Base-by-base conservation (phyloP, 2,888 invertebrate species). In the Smittia aterrima region DNA sequence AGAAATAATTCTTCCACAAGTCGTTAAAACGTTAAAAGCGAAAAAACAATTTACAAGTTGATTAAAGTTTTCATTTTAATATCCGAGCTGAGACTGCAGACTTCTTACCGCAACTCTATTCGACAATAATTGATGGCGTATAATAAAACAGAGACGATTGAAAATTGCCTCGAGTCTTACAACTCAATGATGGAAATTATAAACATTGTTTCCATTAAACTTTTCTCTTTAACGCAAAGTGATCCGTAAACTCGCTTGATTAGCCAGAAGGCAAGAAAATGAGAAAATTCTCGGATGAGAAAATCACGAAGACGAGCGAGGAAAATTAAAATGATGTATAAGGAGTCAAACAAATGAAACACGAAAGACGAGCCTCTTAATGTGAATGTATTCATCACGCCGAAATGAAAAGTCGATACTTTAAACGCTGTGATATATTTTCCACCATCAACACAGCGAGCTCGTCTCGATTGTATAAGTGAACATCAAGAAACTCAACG, bases 251-350 rank as follows among this genome's bases (percentile, higher is more conserved):
- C 18, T 22, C 18, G 9, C 22, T 18, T 22, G 13, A 58, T 20
- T 32, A 16, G 47, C 47, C 47, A 47, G 58, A 2, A 58, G 18
- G 58, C 47, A n/a, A 47, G 13, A 47, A 47, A 32, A 32, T 32
- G 32, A 32, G 47, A 47, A 47, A 47, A 47, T 11, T 3, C 32
- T 32, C 9, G 47, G n/a, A 11, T 47, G 47, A n/a, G 16, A 47
- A 47, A 47, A 47, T 47, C 47, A 47, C 47, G 47, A 47, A 32
- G 47, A 16, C 11, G 47, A 47, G 47, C 47, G 16, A 66, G 22
- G n/a, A 67, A 47, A 71, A 71, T 71, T 71, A 71, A 71, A 71
- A 71, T 71, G 70, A 71, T 71, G 54, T 53, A 71, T 71, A 54
- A 71, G 70, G 70, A 71, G 70, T 71, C 70, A 53, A 71, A 67